phyloP scores from a whole-genome alignment of 2,113 vertebrate species.

The Jaculus jaculus region DNA sequence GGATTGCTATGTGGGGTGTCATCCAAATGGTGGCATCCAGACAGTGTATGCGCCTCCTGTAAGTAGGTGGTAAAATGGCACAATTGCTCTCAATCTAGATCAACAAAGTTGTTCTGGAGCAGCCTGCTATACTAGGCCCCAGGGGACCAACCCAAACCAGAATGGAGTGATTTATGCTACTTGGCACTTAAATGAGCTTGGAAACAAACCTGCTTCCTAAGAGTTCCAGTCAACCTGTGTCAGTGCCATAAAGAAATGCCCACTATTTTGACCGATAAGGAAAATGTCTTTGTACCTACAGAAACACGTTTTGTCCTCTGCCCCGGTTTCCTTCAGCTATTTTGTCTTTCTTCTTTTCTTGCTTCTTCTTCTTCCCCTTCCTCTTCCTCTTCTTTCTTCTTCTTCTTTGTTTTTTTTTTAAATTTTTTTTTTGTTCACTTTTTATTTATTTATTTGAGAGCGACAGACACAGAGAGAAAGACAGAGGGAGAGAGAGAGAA shows the following conservation, averaged over 20 bases:
- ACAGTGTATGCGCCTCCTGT: background rate
- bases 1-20: background rate
- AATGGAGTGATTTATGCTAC: background rate
- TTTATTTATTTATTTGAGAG: too few species aligned
- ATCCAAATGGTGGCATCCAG: background rate
- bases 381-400: too few species aligned
- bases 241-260: background rate
- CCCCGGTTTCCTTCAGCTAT: background rate
- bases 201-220: background rate
- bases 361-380: too few species aligned
- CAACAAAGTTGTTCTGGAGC: background rate
- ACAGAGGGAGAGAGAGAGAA: too few species aligned
- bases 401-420: too few species aligned
- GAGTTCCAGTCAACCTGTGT: background rate
- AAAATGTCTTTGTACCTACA: background rate
- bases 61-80: background rate
- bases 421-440: too few species aligned
- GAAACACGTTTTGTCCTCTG: background rate
- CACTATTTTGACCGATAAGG: background rate
- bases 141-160: background rate
- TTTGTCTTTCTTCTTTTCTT: background rate
- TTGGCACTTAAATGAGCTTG: background rate
- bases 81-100: background rate
- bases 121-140: background rate
- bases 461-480: too few species aligned